Conservation (phyloP, 2,888 invertebrate species). For the Stomorhina lunata region DNA sequence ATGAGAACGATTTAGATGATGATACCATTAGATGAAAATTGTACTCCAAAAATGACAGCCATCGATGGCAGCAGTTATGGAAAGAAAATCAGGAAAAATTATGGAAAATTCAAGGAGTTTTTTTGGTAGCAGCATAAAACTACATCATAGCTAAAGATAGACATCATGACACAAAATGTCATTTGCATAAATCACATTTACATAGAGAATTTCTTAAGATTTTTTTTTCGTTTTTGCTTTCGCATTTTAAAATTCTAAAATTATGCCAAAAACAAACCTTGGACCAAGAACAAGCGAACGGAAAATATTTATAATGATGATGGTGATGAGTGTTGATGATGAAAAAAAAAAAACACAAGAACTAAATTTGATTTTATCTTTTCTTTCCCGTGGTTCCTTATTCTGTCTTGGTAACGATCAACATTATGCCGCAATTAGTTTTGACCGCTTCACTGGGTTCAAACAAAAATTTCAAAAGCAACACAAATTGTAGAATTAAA, state of each 20-base stretch:
- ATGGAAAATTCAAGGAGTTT: too few relatives aligned
- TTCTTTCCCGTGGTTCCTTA: not conserved
- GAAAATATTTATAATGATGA: constrained; percentile 29
- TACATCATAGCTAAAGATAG: constrained; percentile 38
- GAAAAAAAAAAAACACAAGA: not conserved
- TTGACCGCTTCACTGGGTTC: constrained; percentile 62
- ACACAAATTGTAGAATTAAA: constrained; percentile 17
- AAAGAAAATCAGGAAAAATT: not conserved
- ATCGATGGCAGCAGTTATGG: not conserved
- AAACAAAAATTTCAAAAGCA: constrained; percentile 26
- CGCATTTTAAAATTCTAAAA: constrained; percentile 16
- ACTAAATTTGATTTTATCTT: constrained; percentile 10
- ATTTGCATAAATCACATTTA: constrained; percentile 67
- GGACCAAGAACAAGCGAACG: not conserved
- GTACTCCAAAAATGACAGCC: not conserved
- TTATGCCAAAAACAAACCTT: not conserved
- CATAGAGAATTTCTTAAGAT: constrained; percentile 48
- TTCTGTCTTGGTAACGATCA: constrained; percentile 3
- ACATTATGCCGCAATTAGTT: constrained; percentile 66
- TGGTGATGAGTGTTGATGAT: not conserved
- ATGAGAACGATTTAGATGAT: constrained; percentile 1
- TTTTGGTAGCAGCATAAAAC: too few relatives aligned
- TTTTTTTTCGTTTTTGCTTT: too few relatives aligned
- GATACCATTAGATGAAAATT: constrained; percentile 27
- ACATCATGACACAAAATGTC: constrained; percentile 64